Evolutionary conservation across 2,888 invertebrate genomes (phyloP).

Genomic region (Ornithoptera alexandrae): DNA sequence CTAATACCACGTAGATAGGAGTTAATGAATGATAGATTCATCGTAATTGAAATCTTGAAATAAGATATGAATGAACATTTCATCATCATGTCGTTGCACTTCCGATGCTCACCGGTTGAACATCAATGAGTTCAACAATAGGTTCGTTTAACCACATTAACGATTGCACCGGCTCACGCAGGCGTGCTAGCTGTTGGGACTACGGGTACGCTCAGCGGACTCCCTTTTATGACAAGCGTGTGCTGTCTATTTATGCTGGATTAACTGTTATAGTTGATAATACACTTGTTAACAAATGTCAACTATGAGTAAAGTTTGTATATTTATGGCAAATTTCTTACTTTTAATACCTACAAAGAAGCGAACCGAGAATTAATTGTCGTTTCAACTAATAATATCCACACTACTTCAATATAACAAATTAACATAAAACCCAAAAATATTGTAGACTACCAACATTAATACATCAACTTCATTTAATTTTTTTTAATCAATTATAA

Average conservation of each 20-base stretch:
- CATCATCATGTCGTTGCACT: not conserved
- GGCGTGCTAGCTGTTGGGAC: constrained; percentile 10
- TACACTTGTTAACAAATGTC: constrained; percentile 7
- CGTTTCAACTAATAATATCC: too few relatives aligned
- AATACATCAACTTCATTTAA: too few relatives aligned
- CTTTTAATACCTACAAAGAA: too few relatives aligned
- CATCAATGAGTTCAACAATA: constrained; percentile 22
- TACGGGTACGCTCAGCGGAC: constrained; percentile 1
- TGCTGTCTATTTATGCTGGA: constrained; percentile 5
- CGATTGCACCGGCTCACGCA: constrained; percentile 28
- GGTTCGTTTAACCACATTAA: constrained; percentile 21
- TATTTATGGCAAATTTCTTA: too few relatives aligned
- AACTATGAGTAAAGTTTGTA: not conserved
- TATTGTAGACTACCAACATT: too few relatives aligned
- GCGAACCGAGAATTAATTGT: too few relatives aligned
- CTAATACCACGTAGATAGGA: too few relatives aligned
- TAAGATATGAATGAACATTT: not conserved
- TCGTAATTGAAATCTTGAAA: too few relatives aligned
- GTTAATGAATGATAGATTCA: too few relatives aligned
- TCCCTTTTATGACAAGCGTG: constrained; percentile 18
- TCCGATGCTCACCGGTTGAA: constrained; percentile 9
- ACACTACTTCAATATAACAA: too few relatives aligned
- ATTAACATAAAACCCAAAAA: too few relatives aligned
- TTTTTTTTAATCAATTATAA: too few relatives aligned
- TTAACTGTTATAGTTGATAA: constrained; percentile 6